phyloP scores from a whole-genome alignment of 2,888 invertebrate species.

The Pegoplata infirma region DNA sequence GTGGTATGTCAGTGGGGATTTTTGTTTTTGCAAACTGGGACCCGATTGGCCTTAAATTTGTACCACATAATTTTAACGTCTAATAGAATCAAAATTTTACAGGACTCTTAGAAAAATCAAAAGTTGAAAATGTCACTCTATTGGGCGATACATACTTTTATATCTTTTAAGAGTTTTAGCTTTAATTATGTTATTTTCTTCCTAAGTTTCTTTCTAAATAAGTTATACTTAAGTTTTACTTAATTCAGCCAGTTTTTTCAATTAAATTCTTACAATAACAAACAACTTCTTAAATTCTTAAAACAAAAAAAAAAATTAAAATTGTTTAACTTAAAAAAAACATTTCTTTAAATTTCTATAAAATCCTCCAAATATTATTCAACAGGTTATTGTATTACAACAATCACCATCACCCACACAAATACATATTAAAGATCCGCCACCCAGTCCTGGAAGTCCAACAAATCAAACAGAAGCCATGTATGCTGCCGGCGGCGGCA shows the following conservation, averaged over 20 bases:
- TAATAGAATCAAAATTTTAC: no score
- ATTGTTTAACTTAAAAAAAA: conserved; percentile 9
- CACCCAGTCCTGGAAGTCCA: conserved; percentile 76
- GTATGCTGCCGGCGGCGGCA: conserved; percentile 78
- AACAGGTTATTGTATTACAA: conserved; percentile 77
- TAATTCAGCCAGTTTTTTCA: conserved; percentile 23
- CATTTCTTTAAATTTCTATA: conserved; percentile 36
- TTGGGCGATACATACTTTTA: no score
- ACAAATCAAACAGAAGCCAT: conserved; percentile 73
- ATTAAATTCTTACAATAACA: not conserved
- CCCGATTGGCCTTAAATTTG: no score
- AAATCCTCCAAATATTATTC: conserved; percentile 51
- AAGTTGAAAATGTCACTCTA: no score
- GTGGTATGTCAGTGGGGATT: no score
- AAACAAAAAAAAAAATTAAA: conserved; percentile 14
- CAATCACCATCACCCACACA: conserved; percentile 72
- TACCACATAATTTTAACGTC: no score
- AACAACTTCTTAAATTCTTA: not conserved
- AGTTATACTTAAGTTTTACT: no score
- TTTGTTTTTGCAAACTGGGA: no score
- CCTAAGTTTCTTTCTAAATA: no score
- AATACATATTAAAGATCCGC: conserved; percentile 76
- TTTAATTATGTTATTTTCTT: no score
- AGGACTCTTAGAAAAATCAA: no score
- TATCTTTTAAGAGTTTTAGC: no score